phyloP scores from a whole-genome alignment of 2,888 invertebrate species.

The Melolontha melolontha region DNA sequence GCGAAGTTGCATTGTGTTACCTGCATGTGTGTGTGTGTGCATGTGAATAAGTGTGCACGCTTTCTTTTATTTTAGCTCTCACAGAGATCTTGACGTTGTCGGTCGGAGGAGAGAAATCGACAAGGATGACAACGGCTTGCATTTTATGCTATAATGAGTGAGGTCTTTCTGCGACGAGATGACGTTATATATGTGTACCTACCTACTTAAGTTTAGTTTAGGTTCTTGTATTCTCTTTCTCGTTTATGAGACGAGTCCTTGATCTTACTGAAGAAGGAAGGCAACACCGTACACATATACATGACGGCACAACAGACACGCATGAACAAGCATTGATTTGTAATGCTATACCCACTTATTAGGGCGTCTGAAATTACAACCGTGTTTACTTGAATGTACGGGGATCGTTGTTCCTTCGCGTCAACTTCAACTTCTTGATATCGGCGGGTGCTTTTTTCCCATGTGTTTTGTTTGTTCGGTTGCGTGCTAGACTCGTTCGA shows the following conservation, averaged over 20 bases:
- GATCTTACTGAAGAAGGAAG: conserved; percentile 23
- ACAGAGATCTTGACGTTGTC: background rate
- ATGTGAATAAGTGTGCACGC: conserved; percentile 13
- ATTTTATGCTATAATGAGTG: conserved; percentile 25
- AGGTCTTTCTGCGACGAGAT: conserved; percentile 26
- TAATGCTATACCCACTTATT: conserved; percentile 37
- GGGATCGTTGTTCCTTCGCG: conserved; percentile 3
- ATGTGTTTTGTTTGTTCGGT: conserved; percentile 18
- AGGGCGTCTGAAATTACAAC: conserved; percentile 37
- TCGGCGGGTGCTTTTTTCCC: conserved; percentile 28
- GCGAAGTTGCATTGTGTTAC: conserved; percentile 19
- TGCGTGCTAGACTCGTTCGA: conserved; percentile 23
- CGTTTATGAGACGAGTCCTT: conserved; percentile 4
- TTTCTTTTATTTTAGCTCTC: conserved; percentile 22
- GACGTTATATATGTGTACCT: conserved; percentile 4
- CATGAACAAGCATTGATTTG: conserved; percentile 38
- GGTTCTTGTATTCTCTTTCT: conserved; percentile 30
- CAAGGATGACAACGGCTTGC: conserved; percentile 11
- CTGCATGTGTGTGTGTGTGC: background rate
- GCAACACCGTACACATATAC: too few relatives aligned
- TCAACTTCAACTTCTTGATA: conserved; percentile 24
- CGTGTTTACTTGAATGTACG: conserved; percentile 31
- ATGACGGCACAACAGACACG: conserved; percentile 23
- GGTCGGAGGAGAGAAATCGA: conserved; percentile 12
- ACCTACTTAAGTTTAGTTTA: conserved; percentile 12